phyloP scores from a whole-genome alignment of 2,888 invertebrate species.

The Corythucha ciliata region DNA sequence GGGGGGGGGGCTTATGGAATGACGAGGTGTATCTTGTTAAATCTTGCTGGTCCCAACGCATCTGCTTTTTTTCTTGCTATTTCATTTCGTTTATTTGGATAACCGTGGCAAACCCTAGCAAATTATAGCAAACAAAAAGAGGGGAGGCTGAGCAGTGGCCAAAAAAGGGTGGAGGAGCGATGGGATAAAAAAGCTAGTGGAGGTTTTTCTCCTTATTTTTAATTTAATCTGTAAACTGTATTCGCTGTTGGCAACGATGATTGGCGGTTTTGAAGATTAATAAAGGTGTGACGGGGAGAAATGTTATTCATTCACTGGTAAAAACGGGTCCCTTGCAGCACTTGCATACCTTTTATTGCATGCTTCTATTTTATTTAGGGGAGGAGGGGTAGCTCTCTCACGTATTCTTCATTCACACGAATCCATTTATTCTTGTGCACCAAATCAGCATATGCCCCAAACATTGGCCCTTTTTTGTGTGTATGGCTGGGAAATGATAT shows the following conservation, averaged over 20 bases:
- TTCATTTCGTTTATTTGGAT: too few species aligned
- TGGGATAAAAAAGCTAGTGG: neutral
- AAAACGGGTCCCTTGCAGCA: constrained; percentile 29
- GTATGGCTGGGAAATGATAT: too few species aligned
- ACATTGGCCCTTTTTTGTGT: too few species aligned
- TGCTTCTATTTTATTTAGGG: constrained; percentile 22
- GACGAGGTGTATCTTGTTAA: too few species aligned
- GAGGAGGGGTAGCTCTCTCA: constrained; percentile 26
- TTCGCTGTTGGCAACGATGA: constrained; percentile 29
- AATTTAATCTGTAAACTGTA: constrained; percentile 34
- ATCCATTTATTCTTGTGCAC: constrained; percentile 18
- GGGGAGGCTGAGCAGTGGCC: constrained; percentile 9
- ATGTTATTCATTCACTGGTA: constrained; percentile 6
- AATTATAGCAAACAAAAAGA: too few species aligned
- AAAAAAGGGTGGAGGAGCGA: constrained; percentile 11
- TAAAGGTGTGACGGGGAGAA: neutral
- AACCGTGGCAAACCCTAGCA: too few species aligned
- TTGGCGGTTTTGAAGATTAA: constrained; percentile 8
- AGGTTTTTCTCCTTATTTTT: constrained; percentile 11
- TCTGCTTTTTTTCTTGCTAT: too few species aligned
- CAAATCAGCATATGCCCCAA: constrained; percentile 19
- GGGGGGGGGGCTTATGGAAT: too few species aligned
- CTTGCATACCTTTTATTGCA: constrained; percentile 27
- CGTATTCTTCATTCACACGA: constrained; percentile 17
- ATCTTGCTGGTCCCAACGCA: too few species aligned